Evolutionary conservation across 2,888 invertebrate species (phyloP).

Genomic region (Caenorhabditis angaria): DNA sequence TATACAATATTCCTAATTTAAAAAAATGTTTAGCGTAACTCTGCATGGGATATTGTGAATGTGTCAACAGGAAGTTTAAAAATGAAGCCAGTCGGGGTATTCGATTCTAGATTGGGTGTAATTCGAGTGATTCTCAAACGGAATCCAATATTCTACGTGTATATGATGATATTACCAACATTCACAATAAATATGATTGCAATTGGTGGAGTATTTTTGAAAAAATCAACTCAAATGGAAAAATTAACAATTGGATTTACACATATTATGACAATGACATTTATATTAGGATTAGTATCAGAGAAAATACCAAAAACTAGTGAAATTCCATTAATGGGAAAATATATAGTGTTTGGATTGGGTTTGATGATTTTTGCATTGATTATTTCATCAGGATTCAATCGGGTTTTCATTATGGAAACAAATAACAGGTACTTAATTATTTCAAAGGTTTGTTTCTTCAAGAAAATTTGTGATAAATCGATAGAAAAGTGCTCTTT

Average conservation of each 20-base stretch:
- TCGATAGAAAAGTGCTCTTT: too few species aligned
- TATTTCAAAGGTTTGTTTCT: neutral
- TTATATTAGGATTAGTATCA: conserved; percentile 28
- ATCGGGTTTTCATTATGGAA: too few species aligned
- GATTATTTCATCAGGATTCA: conserved; percentile 6
- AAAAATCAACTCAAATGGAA: conserved; percentile 20
- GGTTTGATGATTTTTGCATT: conserved; percentile 26
- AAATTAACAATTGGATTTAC: conserved; percentile 27
- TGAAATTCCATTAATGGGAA: conserved; percentile 20
- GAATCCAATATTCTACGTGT: conserved; percentile 28
- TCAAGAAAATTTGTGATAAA: too few species aligned
- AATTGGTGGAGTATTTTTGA: conserved; percentile 27
- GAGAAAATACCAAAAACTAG: conserved; percentile 24
- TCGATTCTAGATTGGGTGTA: too few species aligned
- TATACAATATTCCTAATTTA: too few species aligned
- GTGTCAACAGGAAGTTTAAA: conserved; percentile 9
- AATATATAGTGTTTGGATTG: conserved; percentile 23
- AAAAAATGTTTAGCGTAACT: conserved; percentile 25
- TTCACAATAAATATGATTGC: conserved; percentile 24
- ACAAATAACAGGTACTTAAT: neutral
- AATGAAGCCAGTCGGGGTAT: too few species aligned
- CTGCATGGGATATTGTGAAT: conserved; percentile 21
- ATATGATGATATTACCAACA: conserved; percentile 30
- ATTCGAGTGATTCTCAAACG: conserved; percentile 17
- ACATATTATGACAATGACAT: conserved; percentile 39